phyloP scores from a whole-genome alignment of 2,888 invertebrate species.

The Philonicus albiceps region DNA sequence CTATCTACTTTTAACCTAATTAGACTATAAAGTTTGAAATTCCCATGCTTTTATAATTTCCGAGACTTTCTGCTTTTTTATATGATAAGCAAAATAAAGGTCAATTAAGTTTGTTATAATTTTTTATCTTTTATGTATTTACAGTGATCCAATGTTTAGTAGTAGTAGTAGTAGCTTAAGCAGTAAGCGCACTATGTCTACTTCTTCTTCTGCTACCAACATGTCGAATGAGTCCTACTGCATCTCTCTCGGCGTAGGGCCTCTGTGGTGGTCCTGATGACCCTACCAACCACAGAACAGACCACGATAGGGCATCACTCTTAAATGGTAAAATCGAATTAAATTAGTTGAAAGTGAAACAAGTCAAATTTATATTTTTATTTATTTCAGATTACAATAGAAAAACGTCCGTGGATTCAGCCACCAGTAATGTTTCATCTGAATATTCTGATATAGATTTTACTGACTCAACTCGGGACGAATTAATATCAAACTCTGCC shows the following conservation, averaged over 20 bases:
- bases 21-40: background rate
- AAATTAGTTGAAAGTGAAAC: background rate
- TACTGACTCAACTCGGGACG: slow-evolving; percentile 56
- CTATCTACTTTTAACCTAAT: background rate
- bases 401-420: slow-evolving; percentile 63
- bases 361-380: background rate
- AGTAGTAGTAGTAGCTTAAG: slow-evolving; percentile 57
- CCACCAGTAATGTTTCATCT: slow-evolving; percentile 59
- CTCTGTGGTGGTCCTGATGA: slow-evolving; percentile 99
- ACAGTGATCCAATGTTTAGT: slow-evolving; percentile 64
- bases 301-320: slow-evolving; percentile 65
- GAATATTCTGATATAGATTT: slow-evolving; percentile 60
- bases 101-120: background rate
- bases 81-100: background rate
- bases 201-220: slow-evolving; percentile 71
- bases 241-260: slow-evolving; percentile 97
- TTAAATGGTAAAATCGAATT: slow-evolving; percentile 58
- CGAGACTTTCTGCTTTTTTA: background rate
- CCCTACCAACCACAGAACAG: slow-evolving; percentile 73
- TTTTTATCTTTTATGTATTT: slow-evolving; percentile 46
- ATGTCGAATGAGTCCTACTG: slow-evolving; percentile 78
- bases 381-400: slow-evolving; percentile 59
- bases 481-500: slow-evolving; percentile 59
- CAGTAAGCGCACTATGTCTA: slow-evolving; percentile 59
- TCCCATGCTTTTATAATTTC: background rate